Base-by-base conservation (phyloP, 2,888 invertebrate species). In the Gastrophysa polygoni region DNA sequence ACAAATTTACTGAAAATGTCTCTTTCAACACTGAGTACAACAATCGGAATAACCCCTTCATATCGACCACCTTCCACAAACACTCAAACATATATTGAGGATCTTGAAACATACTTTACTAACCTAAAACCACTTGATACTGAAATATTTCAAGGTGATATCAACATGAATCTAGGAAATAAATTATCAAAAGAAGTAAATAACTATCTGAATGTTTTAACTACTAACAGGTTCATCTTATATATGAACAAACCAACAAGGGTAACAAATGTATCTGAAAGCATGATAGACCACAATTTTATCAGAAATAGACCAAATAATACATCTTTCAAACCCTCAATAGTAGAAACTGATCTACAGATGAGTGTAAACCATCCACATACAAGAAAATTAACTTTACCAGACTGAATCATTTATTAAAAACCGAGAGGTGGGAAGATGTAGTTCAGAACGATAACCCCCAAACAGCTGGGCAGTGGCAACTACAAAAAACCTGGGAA, bases 401-500 rank as follows among this genome's bases (percentile, higher is more conserved):
- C 16, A 46, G 5, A 46, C 20, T 46, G 46, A 46, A 46, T 46
- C 17, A 46, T 18, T 20, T 16, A 17, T 18, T 46, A 17, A 20
- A 10, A 18, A 46, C 17, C 17, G 46, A 46, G 20, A 20, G 20
- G 17, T 46, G 46, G 46, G 46, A 46, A 11, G 46, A 46, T 16
- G 46, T 46, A 18, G 18, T 46, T 18, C 46, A 16, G 20, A 46
- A 46, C 16, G 11, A 17, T 18, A 20, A 46, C 46, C 10, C 20
- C 17, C 46, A 46, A 46, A 46, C 17, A 46, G 46, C 46, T 18
- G 14, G 21, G 29, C 28, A 16, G 11, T 14, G 16, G 29, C 16
- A 50, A 50, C 18, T 50, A 50, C 18, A 50, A 28, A 29, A 47
- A 21, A 47, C 18, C n/a, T 47, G 47, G 47, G 47, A 47, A 21